Evolutionary conservation across 1,140 invertebrate genomes (phyloP), one percentile per base, ranked within the genome.

Genomic region (Zophobas atratus): DNA sequence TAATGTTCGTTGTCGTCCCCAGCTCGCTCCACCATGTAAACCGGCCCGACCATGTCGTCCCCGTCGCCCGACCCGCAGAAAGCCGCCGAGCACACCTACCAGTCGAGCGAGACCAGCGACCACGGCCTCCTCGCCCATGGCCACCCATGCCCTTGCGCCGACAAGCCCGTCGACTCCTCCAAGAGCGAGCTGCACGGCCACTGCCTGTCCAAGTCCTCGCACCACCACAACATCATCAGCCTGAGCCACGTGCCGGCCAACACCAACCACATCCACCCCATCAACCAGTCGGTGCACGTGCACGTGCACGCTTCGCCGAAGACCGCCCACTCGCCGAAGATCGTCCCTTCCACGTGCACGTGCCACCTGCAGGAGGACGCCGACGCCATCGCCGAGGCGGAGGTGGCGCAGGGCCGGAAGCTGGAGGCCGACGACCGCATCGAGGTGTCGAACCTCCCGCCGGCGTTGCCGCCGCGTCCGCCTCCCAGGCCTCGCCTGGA

Each of bases 401-500:
- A 51, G 5, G 82, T 75, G 38, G 35, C 67, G 2, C 80, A 83
- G 34, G 56, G 67, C 8, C 77, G 84, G 56, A 86, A 86, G 75
- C 55, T 84, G 5, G 85, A 86, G 6, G 80, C 82, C 3, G 85
- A 86, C 55, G 86, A 86, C 78, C 77, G 85, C 36, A 86, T 86
- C 70, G 86, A 86, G 76, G 81, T 86, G 5, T 85, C 84, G 1
- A 85, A 85, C 33, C 73, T 86, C 57, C 86, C 86, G 32, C 86
- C 86, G 6, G 86, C 86, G n/a, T 76, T 86, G 67, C 86, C 86
- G 0, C 86, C 86, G 35, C 70, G 86, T 76, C 86, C 86, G 2
- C 86, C 86, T n/a, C 86, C 86, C 20, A 82, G 86, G 70, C 85
- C 84, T 1, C 78, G 86, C 75, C 82, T 80, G 51, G 85, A 86